These are phyloP conservation scores for Protaetia brevitarsis DNA, from an alignment of 1,140 invertebrate genomes.

Conservation along the genomic window DNA sequence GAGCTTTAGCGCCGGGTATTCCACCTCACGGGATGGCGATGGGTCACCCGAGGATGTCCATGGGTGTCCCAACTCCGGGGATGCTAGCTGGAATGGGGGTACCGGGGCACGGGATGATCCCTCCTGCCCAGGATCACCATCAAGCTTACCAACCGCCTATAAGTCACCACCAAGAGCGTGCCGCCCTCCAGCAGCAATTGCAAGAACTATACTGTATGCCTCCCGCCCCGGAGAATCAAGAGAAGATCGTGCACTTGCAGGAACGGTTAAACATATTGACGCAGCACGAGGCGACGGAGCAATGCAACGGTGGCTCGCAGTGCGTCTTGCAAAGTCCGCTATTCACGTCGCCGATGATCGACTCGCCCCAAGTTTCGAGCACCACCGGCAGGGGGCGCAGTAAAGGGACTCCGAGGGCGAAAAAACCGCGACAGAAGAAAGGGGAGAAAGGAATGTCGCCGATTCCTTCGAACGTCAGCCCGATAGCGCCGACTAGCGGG, in stretches of 20 bases:
- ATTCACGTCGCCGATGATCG: slow-evolving; percentile 72
- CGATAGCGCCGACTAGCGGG: slow-evolving; percentile 43
- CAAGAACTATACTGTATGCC: slow-evolving; percentile 90
- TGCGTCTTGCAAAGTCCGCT: slow-evolving; percentile 73
- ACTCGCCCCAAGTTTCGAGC: slow-evolving; percentile 76
- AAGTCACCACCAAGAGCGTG: slow-evolving; percentile 76
- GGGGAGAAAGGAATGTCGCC: slow-evolving; percentile 59
- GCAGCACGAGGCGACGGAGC: slow-evolving; percentile 77
- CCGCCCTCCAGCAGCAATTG: slow-evolving; percentile 84
- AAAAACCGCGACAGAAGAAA: slow-evolving; percentile 69
- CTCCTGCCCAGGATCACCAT: slow-evolving; percentile 52
- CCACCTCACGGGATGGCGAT: slow-evolving; percentile 41
- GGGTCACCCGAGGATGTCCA: slow-evolving; percentile 40
- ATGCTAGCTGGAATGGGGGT: slow-evolving; percentile 37
- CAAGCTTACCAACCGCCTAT: slow-evolving; percentile 59
- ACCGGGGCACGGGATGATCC: slow-evolving; percentile 51
- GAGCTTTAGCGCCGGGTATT: slow-evolving; percentile 29
- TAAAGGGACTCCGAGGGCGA: slow-evolving; percentile 66
- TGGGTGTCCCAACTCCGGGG: slow-evolving; percentile 37
- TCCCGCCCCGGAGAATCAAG: slow-evolving; percentile 78
- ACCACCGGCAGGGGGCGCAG: slow-evolving; percentile 74
- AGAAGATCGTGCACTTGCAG: slow-evolving; percentile 81
- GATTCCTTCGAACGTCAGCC: slow-evolving; percentile 43
- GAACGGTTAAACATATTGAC: slow-evolving; percentile 78
- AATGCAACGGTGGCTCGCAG: slow-evolving; percentile 75